Conservation (phyloP, 2,113 vertebrate species). For the Plectropomus leopardus region DNA sequence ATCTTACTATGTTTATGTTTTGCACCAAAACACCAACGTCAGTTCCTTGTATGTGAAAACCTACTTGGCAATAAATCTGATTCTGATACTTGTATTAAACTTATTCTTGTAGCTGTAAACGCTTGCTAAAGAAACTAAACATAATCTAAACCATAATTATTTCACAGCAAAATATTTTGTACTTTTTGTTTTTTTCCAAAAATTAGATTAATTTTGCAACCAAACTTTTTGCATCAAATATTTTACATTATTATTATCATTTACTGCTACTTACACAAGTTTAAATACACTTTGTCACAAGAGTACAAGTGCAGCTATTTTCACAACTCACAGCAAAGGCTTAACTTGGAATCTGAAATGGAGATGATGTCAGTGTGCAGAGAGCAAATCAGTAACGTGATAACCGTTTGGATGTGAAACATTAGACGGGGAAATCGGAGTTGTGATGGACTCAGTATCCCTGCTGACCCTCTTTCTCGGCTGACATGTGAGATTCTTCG, state of each 20-base stretch:
- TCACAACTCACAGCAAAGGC: conserved; percentile 26
- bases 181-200: too few relatives aligned
- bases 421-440: conserved; percentile 69
- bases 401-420: conserved; percentile 75
- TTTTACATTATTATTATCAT: background rate
- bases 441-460: conserved; percentile 73
- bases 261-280: background rate
- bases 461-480: conserved; percentile 63
- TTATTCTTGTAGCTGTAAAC: too few relatives aligned
- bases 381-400: conserved; percentile 75
- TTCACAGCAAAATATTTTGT: background rate
- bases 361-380: conserved; percentile 72
- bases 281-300: conserved; percentile 11
- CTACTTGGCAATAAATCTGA: too few relatives aligned
- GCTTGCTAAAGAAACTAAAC: too few relatives aligned
- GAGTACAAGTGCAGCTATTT: conserved; percentile 19
- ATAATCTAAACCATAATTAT: background rate
- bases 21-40: too few relatives aligned
- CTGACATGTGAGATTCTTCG: conserved; percentile 75
- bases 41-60: too few relatives aligned
- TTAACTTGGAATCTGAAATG: conserved; percentile 57
- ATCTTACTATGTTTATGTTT: too few relatives aligned
- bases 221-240: background rate
- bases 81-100: too few relatives aligned
- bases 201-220: background rate